phyloP scores from a whole-genome alignment of 2,113 vertebrate species.

The Felis chaus region DNA sequence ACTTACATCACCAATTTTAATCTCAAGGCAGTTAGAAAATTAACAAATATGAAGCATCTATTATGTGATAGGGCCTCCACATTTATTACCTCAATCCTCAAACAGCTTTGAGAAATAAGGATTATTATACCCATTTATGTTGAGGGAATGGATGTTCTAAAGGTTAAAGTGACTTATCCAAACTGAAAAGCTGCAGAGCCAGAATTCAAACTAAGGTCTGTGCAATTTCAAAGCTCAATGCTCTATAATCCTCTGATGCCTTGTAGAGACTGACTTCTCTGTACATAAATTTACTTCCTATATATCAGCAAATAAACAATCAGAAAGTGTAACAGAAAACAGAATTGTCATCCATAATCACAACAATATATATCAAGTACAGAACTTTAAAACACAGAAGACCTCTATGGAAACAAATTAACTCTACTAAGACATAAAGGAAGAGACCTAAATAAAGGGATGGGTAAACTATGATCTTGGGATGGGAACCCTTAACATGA shows the following conservation, averaged over 20 bases:
- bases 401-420: background rate
- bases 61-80: background rate
- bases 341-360: background rate
- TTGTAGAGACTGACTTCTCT: background rate
- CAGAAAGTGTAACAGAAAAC: background rate
- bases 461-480: conserved; percentile 35
- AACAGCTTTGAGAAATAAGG: conserved; percentile 2
- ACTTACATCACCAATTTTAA: background rate
- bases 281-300: conserved; percentile 21
- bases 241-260: background rate
- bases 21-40: background rate
- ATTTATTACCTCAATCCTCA: background rate
- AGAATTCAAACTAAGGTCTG: conserved; percentile 18
- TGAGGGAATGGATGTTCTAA: background rate
- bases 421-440: conserved; percentile 12
- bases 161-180: conserved; percentile 25
- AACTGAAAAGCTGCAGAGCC: background rate
- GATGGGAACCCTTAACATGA: background rate
- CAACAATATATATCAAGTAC: background rate
- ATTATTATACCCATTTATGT: background rate
- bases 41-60: conserved; percentile 32
- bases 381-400: conserved; percentile 34
- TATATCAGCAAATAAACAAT: conserved; percentile 13
- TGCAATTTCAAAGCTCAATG: background rate
- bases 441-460: conserved; percentile 37